Conservation (phyloP, 2,888 invertebrate species). For the Parasteatoda lunata region DNA sequence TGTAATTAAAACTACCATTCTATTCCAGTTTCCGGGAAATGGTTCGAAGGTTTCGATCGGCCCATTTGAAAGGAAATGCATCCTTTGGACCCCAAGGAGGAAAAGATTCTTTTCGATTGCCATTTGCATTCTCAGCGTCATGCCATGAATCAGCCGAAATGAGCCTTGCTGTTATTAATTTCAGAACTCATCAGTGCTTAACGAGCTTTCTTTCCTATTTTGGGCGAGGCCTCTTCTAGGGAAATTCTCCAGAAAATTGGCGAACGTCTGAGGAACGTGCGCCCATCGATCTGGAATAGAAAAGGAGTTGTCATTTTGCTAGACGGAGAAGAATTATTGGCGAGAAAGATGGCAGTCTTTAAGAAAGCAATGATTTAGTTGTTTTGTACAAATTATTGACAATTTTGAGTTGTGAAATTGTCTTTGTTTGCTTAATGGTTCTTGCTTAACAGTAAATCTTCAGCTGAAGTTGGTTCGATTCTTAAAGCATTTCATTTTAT, state of each 20-base stretch:
- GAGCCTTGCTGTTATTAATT: background rate
- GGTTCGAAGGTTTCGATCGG: background rate
- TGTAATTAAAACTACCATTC: conserved; percentile 40
- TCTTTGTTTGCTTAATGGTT: too few relatives aligned
- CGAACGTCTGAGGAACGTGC: background rate
- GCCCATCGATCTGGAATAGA: background rate
- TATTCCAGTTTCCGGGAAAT: conserved; percentile 10
- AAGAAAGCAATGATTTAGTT: too few relatives aligned
- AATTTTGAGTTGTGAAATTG: too few relatives aligned
- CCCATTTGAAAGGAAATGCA: background rate
- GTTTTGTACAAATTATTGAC: too few relatives aligned
- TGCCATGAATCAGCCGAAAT: background rate
- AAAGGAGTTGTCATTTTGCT: background rate
- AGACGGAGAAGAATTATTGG: too few relatives aligned
- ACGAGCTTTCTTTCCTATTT: background rate
- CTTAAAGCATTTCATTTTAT: too few relatives aligned
- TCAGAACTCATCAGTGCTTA: background rate
- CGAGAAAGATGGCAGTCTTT: too few relatives aligned
- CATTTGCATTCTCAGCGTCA: background rate
- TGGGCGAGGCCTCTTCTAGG: too few relatives aligned
- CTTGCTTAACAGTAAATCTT: too few relatives aligned
- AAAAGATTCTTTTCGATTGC: background rate
- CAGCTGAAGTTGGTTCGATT: too few relatives aligned
- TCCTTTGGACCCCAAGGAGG: background rate
- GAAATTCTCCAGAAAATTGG: background rate